Base-by-base conservation (phyloP, 2,113 vertebrate genomes). In the Prionailurus bengalensis region DNA sequence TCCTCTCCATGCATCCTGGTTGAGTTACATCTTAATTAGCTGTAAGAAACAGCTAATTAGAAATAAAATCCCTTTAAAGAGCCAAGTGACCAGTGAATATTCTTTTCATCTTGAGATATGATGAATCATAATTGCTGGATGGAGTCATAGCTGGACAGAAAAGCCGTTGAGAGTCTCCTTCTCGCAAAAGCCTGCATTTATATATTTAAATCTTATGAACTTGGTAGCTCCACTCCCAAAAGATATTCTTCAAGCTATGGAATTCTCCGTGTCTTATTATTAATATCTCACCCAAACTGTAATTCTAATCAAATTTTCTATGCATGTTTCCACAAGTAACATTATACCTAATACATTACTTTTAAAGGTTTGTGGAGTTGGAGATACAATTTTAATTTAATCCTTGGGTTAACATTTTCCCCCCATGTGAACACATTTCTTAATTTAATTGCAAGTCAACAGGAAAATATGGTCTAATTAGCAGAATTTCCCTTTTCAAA, bases 401-500 rank as follows among this genome's bases (percentile, higher is more conserved):
- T 84, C 48, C 76, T 89, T 80, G 51, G 36, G 36, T 63, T 96
- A 83, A 87, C 76, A 80, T 70, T 51, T 36, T 6, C 17, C 48
- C 31, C 36, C 33, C 33, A 7, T 65, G 36, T 76, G 83, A 91
- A 58, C 58, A 23, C 70, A 92, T 84, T 92, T 98, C 86, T 74
- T 87, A 90, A 95, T 89, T 92, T 89, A 89, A 94, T 61, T 96
- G 71, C 83, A 96, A 86, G 21, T 81, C 87, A 96, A 70, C 36
- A 91, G 86, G 73, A 89, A 96, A 95, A 84, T 95, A 80, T 78
- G 55, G 23, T 31, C 92, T 97, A 91, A 92, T 89, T 95, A 74
- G 80, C 27, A 96, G 90, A 91, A 95, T 90, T 90, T 96, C 70
- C 76, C 90, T 89, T 91, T 97, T 90, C 61, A 81, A 84, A 95